Percentiles rank a stretch among this genome's conserved stretches.
These are phyloP conservation scores for Idaea dimidiata DNA, from an alignment of 2,888 invertebrate genomes.

Conservation along the genomic window DNA sequence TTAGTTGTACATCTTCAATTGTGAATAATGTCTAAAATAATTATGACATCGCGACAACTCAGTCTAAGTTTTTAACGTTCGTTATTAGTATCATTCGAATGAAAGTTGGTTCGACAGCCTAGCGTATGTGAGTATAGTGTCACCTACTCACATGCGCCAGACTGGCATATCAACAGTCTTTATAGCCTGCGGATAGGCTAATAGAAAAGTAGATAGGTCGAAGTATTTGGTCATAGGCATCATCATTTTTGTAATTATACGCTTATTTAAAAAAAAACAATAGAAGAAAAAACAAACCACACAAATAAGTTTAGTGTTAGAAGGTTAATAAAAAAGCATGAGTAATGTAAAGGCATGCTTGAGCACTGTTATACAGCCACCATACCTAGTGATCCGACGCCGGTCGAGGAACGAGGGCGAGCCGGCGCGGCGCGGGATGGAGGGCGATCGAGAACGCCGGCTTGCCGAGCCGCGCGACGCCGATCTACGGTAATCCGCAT, in stretches of 20 bases:
- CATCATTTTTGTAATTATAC: background rate
- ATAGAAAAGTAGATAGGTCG: too few relatives aligned
- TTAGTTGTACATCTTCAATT: too few relatives aligned
- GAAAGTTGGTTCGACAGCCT: too few relatives aligned
- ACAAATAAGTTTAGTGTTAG: background rate
- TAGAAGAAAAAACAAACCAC: background rate
- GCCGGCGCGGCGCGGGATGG: slow-evolving; percentile 94
- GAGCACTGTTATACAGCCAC: background rate
- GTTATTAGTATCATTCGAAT: too few relatives aligned
- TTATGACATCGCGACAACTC: too few relatives aligned
- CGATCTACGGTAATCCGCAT: slow-evolving; percentile 78
- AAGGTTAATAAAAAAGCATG: background rate
- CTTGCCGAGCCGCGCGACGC: slow-evolving; percentile 62
- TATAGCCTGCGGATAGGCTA: too few relatives aligned
- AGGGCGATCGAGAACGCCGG: slow-evolving; percentile 87
- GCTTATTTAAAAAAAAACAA: background rate
- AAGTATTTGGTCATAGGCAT: too few relatives aligned
- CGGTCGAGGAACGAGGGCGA: slow-evolving; percentile 97
- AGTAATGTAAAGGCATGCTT: background rate
- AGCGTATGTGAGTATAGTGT: too few relatives aligned
- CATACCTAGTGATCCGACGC: slow-evolving; percentile 96
- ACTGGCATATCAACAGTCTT: too few relatives aligned
- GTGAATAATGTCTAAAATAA: too few relatives aligned
- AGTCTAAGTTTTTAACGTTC: too few relatives aligned
- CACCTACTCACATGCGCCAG: too few relatives aligned